Conservation (phyloP, 2,113 vertebrate species). For the Alligator mississippiensis region DNA sequence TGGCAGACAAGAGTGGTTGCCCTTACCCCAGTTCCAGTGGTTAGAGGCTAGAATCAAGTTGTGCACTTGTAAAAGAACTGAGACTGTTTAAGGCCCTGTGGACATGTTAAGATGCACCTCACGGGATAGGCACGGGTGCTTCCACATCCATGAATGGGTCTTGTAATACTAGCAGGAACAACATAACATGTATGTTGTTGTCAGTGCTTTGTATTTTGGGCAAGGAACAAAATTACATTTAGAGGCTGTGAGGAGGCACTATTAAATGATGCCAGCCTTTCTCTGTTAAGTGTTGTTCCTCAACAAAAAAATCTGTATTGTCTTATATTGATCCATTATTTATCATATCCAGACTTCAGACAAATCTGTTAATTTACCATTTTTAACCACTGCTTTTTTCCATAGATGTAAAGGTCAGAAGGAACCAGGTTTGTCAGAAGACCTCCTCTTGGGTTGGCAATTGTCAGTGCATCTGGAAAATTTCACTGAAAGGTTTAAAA, state of each 20-base stretch:
- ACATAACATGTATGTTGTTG: not conserved
- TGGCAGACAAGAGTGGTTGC: too few relatives aligned
- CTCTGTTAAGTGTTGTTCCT: slow-evolving; percentile 58
- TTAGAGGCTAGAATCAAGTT: too few relatives aligned
- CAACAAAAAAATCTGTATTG: slow-evolving; percentile 61
- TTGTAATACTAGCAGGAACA: not conserved
- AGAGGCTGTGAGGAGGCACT: not conserved
- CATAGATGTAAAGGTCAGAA: not conserved
- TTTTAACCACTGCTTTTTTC: slow-evolving; percentile 64
- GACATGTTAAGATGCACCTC: too few relatives aligned
- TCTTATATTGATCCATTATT: slow-evolving; percentile 65
- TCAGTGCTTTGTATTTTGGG: not conserved
- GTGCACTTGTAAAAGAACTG: too few relatives aligned
- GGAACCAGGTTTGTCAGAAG: slow-evolving; percentile 52
- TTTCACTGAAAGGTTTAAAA: slow-evolving; percentile 60
- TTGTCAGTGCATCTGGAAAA: slow-evolving; percentile 62
- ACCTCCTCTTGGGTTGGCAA: slow-evolving; percentile 59
- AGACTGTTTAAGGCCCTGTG: too few relatives aligned
- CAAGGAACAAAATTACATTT: not conserved
- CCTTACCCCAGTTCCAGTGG: too few relatives aligned
- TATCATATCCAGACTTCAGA: slow-evolving; percentile 54
- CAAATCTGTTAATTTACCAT: slow-evolving; percentile 66
- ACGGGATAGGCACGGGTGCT: too few relatives aligned
- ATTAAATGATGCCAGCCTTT: not conserved
- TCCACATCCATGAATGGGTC: not conserved